Evolutionary conservation across 2,113 vertebrate genomes (phyloP), one percentile per base, ranked within the genome.

Genomic region (Indicator indicator): DNA sequence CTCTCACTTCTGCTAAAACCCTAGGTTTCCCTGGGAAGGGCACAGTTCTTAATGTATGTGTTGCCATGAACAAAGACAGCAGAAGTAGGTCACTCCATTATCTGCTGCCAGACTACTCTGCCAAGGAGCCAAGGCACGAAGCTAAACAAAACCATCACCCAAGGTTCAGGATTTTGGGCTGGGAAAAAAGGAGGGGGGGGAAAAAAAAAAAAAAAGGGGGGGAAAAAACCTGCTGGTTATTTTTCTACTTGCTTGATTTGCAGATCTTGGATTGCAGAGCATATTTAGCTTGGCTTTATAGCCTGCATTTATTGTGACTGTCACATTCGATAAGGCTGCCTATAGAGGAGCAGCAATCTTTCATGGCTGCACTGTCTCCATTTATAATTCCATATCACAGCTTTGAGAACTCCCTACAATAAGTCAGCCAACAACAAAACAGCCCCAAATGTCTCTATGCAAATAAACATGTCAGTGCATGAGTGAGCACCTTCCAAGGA

Each of bases 321-420:
- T 96, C 96, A 93, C 78, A 96, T 90, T 88, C n/a, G 50, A 91
- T 96, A 96, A 92, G 69, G 83, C 88, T 78, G 95, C 90, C 95
- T 95, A 93, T 95, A 95, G 95, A 88, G 94, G 93, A 93, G 78
- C 83, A 90, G 88, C 86, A 86, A 93, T 97, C 95, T 93, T 95
- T 97, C 94, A 94, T 10, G n/a, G 95, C 86, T 94, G 91, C 95
- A 86, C 83, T 65, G 73, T 93, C 95, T 91, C 95, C 75, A 95
- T 97, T 97, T 96, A 95, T 96, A 95, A 96, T 92, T 97, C 96
- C 93, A 88, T 94, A 97, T 95, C 94, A 85, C 93, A 96, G 96
- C 94, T 96, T 89, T 54, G 81, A 96, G 93, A 92, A 91, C 87
- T 87, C 6, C 6, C 0, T 71, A 85, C 94, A 93, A 95, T 97